phyloP scores from a whole-genome alignment of 2,113 vertebrate species.

The Corvus moneduloides region DNA sequence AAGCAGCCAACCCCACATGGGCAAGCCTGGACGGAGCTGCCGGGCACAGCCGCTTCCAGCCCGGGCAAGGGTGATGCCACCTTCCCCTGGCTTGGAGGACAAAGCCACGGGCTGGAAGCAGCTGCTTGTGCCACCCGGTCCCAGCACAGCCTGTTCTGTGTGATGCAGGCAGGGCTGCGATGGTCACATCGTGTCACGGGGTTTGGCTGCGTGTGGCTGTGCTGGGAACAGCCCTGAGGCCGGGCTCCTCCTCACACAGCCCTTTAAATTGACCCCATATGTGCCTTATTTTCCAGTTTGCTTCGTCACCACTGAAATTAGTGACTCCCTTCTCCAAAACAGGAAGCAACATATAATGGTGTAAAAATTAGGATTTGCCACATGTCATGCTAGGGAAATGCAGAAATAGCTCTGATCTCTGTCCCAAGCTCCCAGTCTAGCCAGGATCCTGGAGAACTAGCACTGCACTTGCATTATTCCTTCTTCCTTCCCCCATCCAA shows the following conservation, averaged over 20 bases:
- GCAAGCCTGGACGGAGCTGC: not conserved
- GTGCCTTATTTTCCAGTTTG: constrained; percentile 12
- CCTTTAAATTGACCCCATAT: not conserved
- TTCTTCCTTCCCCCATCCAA: not conserved
- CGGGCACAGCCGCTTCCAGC: not conserved
- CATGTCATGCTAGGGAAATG: not conserved
- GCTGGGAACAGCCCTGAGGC: not conserved
- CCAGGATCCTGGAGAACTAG: not conserved
- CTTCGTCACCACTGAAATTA: not conserved
- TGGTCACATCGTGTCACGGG: not conserved
- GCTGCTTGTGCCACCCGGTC: not conserved
- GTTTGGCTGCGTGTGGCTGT: not conserved
- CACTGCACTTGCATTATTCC: not conserved
- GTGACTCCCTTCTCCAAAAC: not conserved
- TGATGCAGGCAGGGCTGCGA: rapidly evolving
- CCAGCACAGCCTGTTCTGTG: not conserved
- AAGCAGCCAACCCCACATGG: not conserved
- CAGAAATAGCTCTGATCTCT: not conserved
- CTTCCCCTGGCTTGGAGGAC: not conserved
- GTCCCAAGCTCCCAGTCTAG: not conserved
- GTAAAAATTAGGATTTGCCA: not conserved
- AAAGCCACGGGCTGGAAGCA: not conserved
- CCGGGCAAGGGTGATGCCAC: not conserved
- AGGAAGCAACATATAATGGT: not conserved
- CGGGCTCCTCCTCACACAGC: not conserved